phyloP scores from a whole-genome alignment of 1,140 invertebrate genomes.

The Laupala kohalensis region DNA sequence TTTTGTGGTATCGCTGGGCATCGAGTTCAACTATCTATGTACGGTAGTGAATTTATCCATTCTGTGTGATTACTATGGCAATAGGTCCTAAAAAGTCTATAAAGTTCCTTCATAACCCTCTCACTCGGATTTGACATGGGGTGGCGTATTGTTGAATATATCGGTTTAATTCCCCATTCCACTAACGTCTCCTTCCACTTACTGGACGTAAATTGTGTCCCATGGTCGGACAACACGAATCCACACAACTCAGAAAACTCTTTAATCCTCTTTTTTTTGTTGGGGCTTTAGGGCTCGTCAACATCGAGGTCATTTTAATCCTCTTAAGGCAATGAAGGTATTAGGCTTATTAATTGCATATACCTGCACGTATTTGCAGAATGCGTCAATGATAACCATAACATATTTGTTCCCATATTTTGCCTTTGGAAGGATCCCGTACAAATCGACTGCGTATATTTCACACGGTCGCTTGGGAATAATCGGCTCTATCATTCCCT shows the following conservation, averaged over 20 bases:
- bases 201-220: neutral
- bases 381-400: neutral
- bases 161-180: neutral
- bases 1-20: no score
- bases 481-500: no score
- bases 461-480: neutral
- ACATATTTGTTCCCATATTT: neutral
- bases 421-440: neutral
- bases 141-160: neutral
- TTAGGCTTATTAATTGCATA: neutral
- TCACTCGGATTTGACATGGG: neutral
- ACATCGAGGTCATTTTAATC: no score
- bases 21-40: neutral
- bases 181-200: neutral
- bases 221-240: neutral
- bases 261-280: no score
- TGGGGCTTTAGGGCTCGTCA: no score
- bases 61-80: no score
- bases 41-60: neutral
- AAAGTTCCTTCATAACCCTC: neutral
- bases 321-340: neutral
- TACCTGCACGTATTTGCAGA: neutral
- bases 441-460: neutral
- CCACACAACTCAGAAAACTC: neutral
- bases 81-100: neutral